A percentile compares a stretch with the other conserved stretches of the same genome.
These are phyloP conservation scores for Athene cunicularia DNA, from an alignment of 2,113 vertebrate species.

Conservation along the genomic window DNA sequence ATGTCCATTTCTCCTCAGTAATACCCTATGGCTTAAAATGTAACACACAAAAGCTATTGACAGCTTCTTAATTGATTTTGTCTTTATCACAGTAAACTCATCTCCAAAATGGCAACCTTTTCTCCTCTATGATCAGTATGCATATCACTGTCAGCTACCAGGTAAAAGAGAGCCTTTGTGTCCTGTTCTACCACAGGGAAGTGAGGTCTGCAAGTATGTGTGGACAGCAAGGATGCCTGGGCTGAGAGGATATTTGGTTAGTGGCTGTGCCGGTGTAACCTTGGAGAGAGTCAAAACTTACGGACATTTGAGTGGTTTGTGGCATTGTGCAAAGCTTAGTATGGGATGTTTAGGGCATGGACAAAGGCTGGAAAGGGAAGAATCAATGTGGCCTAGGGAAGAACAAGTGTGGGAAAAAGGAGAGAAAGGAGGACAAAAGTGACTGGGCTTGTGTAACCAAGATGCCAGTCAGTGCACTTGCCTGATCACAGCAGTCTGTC, in stretches of 20 bases:
- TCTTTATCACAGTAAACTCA: background rate
- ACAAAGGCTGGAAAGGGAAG: background rate
- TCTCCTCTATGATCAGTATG: background rate
- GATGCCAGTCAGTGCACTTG: too few relatives aligned
- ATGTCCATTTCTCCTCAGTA: background rate
- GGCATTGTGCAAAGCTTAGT: background rate
- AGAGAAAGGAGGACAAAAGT: background rate
- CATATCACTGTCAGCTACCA: background rate
- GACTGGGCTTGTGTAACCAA: rapidly evolving
- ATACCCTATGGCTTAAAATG: background rate
- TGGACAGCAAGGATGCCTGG: background rate
- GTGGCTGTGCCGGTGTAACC: background rate
- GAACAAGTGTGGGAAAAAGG: background rate
- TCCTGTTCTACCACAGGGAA: background rate
- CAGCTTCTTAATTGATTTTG: background rate
- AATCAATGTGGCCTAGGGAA: background rate
- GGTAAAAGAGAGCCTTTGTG: background rate
- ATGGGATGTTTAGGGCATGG: background rate
- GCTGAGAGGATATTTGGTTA: background rate
- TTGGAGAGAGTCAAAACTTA: background rate
- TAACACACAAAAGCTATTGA: background rate
- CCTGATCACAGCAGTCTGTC: background rate
- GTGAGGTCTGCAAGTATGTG: background rate
- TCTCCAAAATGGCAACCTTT: background rate
- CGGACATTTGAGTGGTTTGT: background rate